Percentiles rank a stretch among this genome's conserved stretches.
phyloP scores from a whole-genome alignment of 2,888 invertebrate species.

The Dolichopus griseipennis region DNA sequence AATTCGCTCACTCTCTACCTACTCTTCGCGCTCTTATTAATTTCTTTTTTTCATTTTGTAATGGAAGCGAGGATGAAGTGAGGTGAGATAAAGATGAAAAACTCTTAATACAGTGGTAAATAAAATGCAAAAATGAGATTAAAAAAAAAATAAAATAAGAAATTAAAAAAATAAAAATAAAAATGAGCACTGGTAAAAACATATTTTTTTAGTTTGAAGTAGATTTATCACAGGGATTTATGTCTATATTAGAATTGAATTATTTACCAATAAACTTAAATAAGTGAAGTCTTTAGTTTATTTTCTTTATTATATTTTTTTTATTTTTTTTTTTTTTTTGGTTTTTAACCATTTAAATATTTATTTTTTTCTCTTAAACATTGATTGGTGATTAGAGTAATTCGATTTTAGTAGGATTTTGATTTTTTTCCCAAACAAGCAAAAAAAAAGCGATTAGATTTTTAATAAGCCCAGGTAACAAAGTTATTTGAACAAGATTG shows the following conservation, averaged over 20 bases:
- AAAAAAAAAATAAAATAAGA: no score
- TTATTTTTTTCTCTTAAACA: background rate
- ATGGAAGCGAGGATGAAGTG: no score
- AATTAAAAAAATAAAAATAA: no score
- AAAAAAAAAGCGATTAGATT: no score
- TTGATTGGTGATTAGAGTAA: constrained; percentile 3
- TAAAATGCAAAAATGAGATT: no score
- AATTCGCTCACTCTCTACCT: background rate
- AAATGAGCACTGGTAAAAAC: background rate
- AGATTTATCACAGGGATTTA: background rate
- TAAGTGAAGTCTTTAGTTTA: background rate
- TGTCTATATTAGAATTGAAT: constrained; percentile 4
- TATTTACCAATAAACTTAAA: background rate
- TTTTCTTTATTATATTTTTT: background rate
- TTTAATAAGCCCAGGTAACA: background rate
- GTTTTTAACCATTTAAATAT: background rate
- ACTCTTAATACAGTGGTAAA: no score
- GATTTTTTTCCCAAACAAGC: background rate
- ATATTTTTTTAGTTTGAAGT: background rate
- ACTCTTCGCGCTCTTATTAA: background rate
- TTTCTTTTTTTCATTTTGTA: no score
- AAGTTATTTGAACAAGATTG: no score
- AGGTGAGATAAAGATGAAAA: no score
- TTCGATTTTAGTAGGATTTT: background rate
- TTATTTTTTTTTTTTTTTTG: background rate